Evolutionary conservation across 1,140 invertebrate genomes (phyloP).

Genomic region (Vollenhovia emeryi): DNA sequence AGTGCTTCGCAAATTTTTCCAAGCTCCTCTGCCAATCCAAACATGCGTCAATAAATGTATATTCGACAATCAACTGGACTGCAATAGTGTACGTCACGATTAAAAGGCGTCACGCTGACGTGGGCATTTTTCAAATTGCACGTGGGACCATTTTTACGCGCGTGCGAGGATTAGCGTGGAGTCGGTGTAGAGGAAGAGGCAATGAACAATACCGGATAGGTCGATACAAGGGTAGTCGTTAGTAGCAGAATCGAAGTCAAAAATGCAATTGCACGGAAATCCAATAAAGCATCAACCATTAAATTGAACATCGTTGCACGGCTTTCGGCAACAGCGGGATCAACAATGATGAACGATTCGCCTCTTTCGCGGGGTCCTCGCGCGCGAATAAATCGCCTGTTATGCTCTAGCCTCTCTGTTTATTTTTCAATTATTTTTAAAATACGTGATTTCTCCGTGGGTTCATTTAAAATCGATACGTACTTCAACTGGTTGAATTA

Average conservation of each 20-base stretch:
- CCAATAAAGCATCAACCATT: slow-evolving; percentile 79
- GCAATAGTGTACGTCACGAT: slow-evolving; percentile 31
- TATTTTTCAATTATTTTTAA: slow-evolving; percentile 51
- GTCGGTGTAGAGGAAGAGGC: not conserved
- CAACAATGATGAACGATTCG: slow-evolving; percentile 60
- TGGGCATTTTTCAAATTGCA: slow-evolving; percentile 68
- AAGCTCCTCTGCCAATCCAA: not conserved
- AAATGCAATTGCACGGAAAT: slow-evolving; percentile 79
- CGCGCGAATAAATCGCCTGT: slow-evolving; percentile 60
- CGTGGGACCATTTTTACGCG: slow-evolving; percentile 55
- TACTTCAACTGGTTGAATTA: not conserved
- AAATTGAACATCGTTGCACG: slow-evolving; percentile 76
- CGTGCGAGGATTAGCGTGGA: slow-evolving; percentile 3
- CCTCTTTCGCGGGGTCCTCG: slow-evolving; percentile 45
- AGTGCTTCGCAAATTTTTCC: not conserved
- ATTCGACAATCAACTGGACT: slow-evolving; percentile 43
- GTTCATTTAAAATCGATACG: slow-evolving; percentile 31
- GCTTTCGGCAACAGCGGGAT: slow-evolving; percentile 34
- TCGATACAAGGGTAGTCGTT: slow-evolving; percentile 73
- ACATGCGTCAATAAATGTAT: not conserved
- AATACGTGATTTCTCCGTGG: not conserved
- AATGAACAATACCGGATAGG: not conserved
- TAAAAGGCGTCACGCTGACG: slow-evolving; percentile 52
- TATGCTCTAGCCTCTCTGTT: not conserved
- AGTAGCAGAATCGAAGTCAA: slow-evolving; percentile 74